phyloP scores from a whole-genome alignment of 1,140 invertebrate species.

The Octopus sinensis region DNA sequence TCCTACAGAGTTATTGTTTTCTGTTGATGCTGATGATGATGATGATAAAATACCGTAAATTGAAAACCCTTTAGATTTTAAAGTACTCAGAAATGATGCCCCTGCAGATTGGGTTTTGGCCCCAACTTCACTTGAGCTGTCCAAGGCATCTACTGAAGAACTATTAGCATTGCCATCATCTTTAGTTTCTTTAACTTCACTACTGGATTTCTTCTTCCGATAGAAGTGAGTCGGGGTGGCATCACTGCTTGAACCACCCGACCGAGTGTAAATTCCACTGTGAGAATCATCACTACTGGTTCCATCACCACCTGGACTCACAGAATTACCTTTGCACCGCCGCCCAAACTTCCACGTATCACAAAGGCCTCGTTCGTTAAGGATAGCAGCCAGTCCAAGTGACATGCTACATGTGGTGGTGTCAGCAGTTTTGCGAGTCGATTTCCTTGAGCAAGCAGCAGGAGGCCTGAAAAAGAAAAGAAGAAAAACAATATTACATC shows the following conservation, averaged over 20 bases:
- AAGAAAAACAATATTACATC: neutral
- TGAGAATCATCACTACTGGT: constrained; percentile 12
- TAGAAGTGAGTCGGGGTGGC: constrained; percentile 14
- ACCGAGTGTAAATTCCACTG: constrained; percentile 21
- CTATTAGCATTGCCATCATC: constrained; percentile 9
- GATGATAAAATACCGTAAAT: constrained; percentile 12
- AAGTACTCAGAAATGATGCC: constrained; percentile 16
- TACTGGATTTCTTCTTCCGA: constrained; percentile 17
- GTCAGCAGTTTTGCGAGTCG: constrained; percentile 48
- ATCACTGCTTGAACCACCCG: constrained; percentile 17
- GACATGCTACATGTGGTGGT: constrained; percentile 78
- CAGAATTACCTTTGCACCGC: constrained; percentile 62
- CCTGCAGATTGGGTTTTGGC: constrained; percentile 2
- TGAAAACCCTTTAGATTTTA: neutral
- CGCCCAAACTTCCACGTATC: constrained; percentile 17
- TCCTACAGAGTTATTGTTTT: constrained; percentile 7
- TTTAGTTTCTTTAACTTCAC: constrained; percentile 18
- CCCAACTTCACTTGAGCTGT: neutral
- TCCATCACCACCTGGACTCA: constrained; percentile 10
- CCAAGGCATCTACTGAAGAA: neutral
- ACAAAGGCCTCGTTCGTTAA: constrained; percentile 75
- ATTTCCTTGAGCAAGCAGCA: neutral
- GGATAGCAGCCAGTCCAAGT: constrained; percentile 73
- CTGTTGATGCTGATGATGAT: neutral
- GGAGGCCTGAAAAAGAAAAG: neutral